Evolutionary conservation across 2,888 invertebrate species (phyloP), one percentile per base, ranked within the genome.

Genomic region (Drosophila anceps): DNA sequence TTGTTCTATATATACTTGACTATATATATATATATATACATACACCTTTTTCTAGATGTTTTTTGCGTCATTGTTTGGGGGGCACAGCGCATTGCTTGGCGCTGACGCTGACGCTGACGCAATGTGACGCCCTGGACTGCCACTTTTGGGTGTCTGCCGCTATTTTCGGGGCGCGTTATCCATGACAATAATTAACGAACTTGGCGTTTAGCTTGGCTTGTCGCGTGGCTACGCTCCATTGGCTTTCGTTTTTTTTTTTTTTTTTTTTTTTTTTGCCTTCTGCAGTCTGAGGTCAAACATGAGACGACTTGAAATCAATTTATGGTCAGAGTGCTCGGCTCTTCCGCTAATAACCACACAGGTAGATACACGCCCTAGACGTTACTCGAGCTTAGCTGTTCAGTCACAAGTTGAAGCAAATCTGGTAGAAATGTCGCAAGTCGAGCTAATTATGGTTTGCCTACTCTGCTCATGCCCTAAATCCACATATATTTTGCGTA

Each of bases 171-270:
- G 73, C 85, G 88, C 88, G 80, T 82, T 82, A 74, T 20, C 77
- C 88, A 59, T 82, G 82, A 79, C 81, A 63, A 64, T 79, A 86
- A 84, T 88, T 87, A 81, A 75, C 66, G 79, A 84, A 77, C 68
- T 86, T 79, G 73, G 58, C 69, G 69, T 73, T 65, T 81, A 76
- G 76, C 43, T 84, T 63, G 59, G 60, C 72, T 76, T 69, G 78
- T 86, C 84, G 84, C 89, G 80, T 84, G 89, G 84, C 71, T 66
- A 74, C 89, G 61, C 84, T 81, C 62, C 82, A 84, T 84, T 84
- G 84, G 50, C 51, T 72, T 61, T 62, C 18, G 39, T 62, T 8
- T 41, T 53, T 29, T 29, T 29, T 29, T 20, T 46, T 62, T 8
- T 41, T 53, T 29, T 29, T 29, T 20, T 46, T 62, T 8, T 41